Percentiles rank a stretch among this genome's conserved stretches.
These are phyloP conservation scores for Acanthosepion pharaonis DNA, from an alignment of 2,888 invertebrate genomes.

Conservation along the genomic window DNA sequence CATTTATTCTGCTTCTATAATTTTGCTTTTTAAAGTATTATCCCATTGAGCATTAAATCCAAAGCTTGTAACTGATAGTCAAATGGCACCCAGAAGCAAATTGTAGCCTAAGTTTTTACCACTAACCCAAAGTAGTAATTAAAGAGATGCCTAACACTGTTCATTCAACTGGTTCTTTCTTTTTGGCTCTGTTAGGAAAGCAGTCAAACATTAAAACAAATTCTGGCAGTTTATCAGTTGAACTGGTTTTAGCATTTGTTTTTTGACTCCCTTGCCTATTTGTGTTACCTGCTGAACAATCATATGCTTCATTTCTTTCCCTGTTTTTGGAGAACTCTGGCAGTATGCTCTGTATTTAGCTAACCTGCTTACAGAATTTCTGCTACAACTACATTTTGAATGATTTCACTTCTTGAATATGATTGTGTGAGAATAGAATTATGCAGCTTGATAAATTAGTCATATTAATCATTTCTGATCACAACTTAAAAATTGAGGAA, in stretches of 20 bases:
- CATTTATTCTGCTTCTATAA: neutral
- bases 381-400: neutral
- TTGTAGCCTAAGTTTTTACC: neutral
- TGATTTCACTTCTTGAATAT: neutral
- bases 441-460: neutral
- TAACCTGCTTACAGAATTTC: neutral
- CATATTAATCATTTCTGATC: neutral
- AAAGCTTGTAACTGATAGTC: neutral
- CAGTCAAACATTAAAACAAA: neutral
- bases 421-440: neutral
- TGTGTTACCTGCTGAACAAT: conserved; percentile 2
- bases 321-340: neutral
- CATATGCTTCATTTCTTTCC: conserved; percentile 33
- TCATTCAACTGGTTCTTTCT: neutral
- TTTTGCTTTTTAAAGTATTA: neutral
- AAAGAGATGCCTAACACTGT: neutral
- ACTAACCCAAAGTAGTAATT: neutral
- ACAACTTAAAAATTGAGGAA: neutral
- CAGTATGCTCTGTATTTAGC: neutral
- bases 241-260: neutral
- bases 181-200: neutral
- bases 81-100: neutral
- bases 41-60: neutral
- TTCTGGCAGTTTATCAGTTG: conserved; percentile 11
- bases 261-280: neutral